Evolutionary conservation across 2,113 vertebrate species (phyloP), one percentile per base, ranked within the genome.

Genomic region (Tupaia tana): DNA sequence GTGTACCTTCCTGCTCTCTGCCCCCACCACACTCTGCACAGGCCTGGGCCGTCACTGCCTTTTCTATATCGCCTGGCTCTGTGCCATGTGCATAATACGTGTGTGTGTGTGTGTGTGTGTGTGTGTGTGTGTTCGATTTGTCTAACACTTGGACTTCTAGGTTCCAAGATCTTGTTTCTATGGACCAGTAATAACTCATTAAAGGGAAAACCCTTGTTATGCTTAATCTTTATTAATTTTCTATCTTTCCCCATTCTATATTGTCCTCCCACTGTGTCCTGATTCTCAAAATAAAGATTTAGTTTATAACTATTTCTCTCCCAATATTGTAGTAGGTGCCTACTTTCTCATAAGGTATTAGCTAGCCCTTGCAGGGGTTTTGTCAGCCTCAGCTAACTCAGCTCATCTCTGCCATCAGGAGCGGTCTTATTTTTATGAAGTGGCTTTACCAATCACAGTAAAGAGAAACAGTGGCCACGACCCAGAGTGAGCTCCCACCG

Each of bases 171-270:
- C 29, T 89, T 34, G 3, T 69, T 75, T 81, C 31, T 14, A 16
- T 27, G 52, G 54, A 59, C 34, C 0, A 34, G 3, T 77, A 61
- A 63, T 10, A 69, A 61, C n/a, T 74, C 43, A 75, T 59, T 31
- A 61, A 84, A 81, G 67, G 31, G 59, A 13, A 31, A 85, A 77
- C 22, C 9, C 24, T 84, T 75, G 61, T 58, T 74, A 84, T n/a
- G 7, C 29, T 86, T 89, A 75, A 54, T 94, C 90, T 84, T 86
- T 59, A 88, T 67, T 89, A 63, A 67, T 24, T 79, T 91, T 90
- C 59, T 84, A 8, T 69, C 77, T 87, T 89, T 86, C 43, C 34
- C n/a, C 9, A 58, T 92, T 89, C 52, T 16, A 9, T 20, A n/a
- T 27, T 79, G 25, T 61, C 24, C 2, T 70, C 27, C 19, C 2